Evolutionary conservation across 2,888 invertebrate species (phyloP), one percentile per base, ranked within the genome.

Genomic region (Pristionchus exspectatus): DNA sequence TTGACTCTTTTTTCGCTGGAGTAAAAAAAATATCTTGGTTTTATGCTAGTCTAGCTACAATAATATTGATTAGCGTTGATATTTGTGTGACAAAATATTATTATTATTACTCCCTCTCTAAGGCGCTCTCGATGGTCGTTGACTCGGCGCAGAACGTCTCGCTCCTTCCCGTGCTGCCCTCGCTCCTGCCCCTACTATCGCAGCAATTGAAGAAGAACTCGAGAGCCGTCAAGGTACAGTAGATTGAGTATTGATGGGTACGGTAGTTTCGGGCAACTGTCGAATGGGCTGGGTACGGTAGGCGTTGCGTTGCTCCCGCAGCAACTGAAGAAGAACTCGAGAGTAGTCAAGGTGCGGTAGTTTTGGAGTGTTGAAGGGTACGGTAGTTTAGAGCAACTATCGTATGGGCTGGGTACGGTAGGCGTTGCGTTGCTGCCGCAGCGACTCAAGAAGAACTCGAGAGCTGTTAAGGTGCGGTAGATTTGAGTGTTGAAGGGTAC

Each of bases 161-260:
- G 33, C 30, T 87, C 21, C 96, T 69, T n/a, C 69, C 89, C 27
- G 90, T 95, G 9, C 95, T 97, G 96, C 96, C 97, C 85, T 98
- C 98, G 93, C 97, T 97, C 0, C 97, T 99, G 92, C 98, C 98
- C 3, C 97, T 98, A 90, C 96, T 99, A 89, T 98, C 98, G 56
- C 97, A 98, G 3, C 99, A 99, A 95, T 96, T 99, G 92, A 96
- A 98, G 88, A 99, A 99, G 96, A 99, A 99, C 96, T 98, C 99
- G 95, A 96, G 99, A 91, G 98, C 98, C 21, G 96, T 99, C 90
- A 98, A 98, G 95, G 92, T 93, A 72, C 12, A 16, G 44, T 30
- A 38, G 54, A 18, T 33, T 38, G 38, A 38, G 38, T 56, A 56
- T 56, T 56, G 56, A 56, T 27, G 56, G 10, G 21, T 50, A n/a